Evolutionary conservation across 2,888 invertebrate species (phyloP), one percentile per base, ranked within the genome.

Genomic region (Apamea epomidion): DNA sequence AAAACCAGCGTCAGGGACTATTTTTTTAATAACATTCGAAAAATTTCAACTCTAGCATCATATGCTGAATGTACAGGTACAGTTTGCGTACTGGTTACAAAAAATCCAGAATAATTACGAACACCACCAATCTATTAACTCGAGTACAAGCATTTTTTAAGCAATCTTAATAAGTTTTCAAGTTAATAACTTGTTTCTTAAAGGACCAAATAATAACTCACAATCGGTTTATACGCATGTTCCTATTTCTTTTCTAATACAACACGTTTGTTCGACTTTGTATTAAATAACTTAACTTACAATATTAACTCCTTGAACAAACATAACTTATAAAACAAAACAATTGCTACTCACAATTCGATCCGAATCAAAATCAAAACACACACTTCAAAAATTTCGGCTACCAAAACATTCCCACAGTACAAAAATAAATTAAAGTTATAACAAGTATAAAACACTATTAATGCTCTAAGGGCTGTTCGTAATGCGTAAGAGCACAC

Each of bases 371-470:
- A 80, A 84, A 78, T 81, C 42, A 72, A 82, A 88, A 87, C 76
- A 84, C 48, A 62, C 85, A 85, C 87, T 89, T 83, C 42, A 89
- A 65, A 58, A 78, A 42, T 79, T 80, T 87, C 80, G 80, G 79
- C 74, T 76, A 81, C 76, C 80, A 77, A 85, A 90, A 91, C 88
- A 87, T 92, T 92, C 92, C 88, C 92, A 92, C 91, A 90, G 88
- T 89, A 84, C 73, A 86, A 89, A 92, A 92, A 92, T 92, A 92
- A 92, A 90, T 89, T 78, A 74, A 88, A 88, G 80, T 89, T 84
- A 91, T 90, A 80, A 89, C 87, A 87, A 86, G 84, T 87, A 89
- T 90, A 91, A 90, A 85, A 88, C 87, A 85, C 85, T 87, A 90
- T 88, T 84, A 88, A 82, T 82, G 79, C 74, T 88, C 81, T 81